A percentile compares a stretch with the other conserved stretches of the same genome.
phyloP scores from a whole-genome alignment of 2,797 vertebrate species.

The Meda fulgida region DNA sequence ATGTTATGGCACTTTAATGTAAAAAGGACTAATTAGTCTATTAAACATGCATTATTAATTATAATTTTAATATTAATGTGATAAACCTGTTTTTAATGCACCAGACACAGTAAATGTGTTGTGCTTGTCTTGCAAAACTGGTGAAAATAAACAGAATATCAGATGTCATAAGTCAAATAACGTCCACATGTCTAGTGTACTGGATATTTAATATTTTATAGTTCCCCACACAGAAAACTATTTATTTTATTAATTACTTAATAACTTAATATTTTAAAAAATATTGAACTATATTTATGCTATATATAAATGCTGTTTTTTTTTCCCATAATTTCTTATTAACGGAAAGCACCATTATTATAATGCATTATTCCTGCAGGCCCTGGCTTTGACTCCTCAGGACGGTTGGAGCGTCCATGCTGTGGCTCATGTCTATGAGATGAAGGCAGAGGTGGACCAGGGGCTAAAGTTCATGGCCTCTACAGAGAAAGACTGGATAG shows the following conservation, averaged over 20 bases:
- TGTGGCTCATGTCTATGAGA: constrained; percentile 90
- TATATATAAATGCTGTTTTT: neutral
- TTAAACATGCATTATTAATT: constrained; percentile 1
- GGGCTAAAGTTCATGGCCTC: constrained; percentile 88
- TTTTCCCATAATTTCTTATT: neutral
- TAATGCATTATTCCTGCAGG: constrained; percentile 71
- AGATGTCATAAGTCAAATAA: neutral
- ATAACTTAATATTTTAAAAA: too few relatives aligned
- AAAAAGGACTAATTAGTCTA: neutral
- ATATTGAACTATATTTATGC: neutral
- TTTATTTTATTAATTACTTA: neutral
- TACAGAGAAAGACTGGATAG: constrained; percentile 90
- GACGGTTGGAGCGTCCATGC: constrained; percentile 92
- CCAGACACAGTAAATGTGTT: neutral
- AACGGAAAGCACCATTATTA: neutral
- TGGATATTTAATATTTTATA: neutral
- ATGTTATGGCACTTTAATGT: neutral
- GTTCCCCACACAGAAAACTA: neutral
- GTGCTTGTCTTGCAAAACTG: neutral
- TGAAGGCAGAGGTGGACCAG: constrained; percentile 86
- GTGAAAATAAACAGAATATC: neutral
- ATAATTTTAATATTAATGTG: neutral
- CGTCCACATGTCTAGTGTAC: neutral
- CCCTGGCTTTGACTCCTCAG: constrained; percentile 78
- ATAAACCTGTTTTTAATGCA: neutral